These are phyloP conservation scores for Graphium colonna DNA, from an alignment of 2,888 invertebrate species.

Conservation along the genomic window DNA sequence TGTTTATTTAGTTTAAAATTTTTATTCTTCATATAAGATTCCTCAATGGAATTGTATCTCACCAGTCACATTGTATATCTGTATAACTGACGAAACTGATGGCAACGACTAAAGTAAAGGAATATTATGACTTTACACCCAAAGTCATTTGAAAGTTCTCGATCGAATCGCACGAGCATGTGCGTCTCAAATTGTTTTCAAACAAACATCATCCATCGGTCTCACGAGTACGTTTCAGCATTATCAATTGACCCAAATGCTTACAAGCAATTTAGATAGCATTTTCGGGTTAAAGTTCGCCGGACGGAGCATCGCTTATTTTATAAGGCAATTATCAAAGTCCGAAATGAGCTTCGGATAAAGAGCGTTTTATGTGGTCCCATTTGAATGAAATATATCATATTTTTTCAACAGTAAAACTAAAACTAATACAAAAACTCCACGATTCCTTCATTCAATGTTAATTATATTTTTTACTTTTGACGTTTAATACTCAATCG, in stretches of 20 bases:
- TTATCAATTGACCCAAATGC: constrained; percentile 37
- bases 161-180: not conserved
- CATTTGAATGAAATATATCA: not conserved
- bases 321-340: constrained; percentile 7
- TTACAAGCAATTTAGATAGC: constrained; percentile 37
- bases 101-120: no score
- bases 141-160: not conserved
- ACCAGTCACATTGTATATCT: no score
- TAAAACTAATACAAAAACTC: no score
- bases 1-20: no score
- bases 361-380: not conserved
- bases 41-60: no score
- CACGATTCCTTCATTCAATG: no score
- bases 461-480: no score
- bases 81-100: no score
- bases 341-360: not conserved
- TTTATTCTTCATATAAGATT: no score
- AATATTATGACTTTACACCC: no score
- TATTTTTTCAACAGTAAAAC: no score
- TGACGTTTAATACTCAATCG: no score
- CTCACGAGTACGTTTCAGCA: constrained; percentile 14
- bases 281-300: constrained; percentile 28
- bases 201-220: not conserved
- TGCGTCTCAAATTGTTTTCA: constrained; percentile 5
- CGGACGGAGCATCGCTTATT: constrained; percentile 11